These are phyloP conservation scores for Oopsacas minuta DNA, from an alignment of 37 sponge, comb jelly and placozoan genomes.

Conservation along the genomic window DNA sequence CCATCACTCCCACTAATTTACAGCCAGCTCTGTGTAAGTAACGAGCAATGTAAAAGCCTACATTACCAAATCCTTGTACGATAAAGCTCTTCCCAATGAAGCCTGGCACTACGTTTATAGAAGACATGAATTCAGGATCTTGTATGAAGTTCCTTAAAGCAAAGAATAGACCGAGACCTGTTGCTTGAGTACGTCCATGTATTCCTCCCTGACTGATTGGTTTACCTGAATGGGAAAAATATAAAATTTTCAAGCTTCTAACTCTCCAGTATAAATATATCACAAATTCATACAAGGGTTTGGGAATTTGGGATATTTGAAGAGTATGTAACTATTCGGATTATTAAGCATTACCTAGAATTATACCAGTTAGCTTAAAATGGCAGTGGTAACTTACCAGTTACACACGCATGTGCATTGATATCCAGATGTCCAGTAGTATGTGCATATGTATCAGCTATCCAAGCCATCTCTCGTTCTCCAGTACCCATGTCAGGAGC, in stretches of 20 bases:
- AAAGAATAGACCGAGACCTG: constrained; percentile 81
- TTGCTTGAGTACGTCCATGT: constrained; percentile 86
- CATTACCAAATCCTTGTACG: constrained; percentile 97
- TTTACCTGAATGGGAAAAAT: too few relatives aligned
- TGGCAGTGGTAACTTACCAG: constrained; percentile 33
- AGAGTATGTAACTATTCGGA: too few relatives aligned
- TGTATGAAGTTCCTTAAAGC: constrained; percentile 47
- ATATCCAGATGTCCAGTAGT: constrained; percentile 74
- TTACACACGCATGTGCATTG: constrained; percentile 92
- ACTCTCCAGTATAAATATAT: too few relatives aligned
- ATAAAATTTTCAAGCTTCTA: too few relatives aligned
- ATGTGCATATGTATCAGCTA: constrained; percentile 91
- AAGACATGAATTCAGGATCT: constrained; percentile 57
- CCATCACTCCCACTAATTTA: constrained; percentile 82
- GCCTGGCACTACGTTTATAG: constrained; percentile 59
- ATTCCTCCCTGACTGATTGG: constrained; percentile 94
- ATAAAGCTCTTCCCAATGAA: constrained; percentile 78
- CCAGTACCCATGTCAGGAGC: constrained; percentile 99
- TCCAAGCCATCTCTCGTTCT: constrained; percentile 97
- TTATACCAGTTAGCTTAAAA: not conserved
- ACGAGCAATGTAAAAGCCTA: constrained; percentile 75
- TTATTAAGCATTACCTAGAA: too few relatives aligned
- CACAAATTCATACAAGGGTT: too few relatives aligned
- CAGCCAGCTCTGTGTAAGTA: constrained; percentile 81
- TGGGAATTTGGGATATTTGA: too few relatives aligned